phyloP scores from a whole-genome alignment of 2,113 vertebrate species.

The Cololabis saira region DNA sequence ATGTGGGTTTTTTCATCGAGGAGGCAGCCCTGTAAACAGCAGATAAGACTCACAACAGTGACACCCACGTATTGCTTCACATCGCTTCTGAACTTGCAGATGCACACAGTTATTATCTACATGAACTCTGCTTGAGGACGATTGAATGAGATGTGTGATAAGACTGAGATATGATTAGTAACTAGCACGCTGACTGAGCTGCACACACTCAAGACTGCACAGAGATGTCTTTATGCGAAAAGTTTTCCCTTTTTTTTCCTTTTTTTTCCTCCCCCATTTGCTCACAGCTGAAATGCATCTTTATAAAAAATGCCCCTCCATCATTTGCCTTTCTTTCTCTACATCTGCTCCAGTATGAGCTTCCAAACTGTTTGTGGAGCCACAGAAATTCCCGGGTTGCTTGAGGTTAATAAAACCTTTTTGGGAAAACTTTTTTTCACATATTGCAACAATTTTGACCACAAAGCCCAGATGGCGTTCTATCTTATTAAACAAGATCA shows the following conservation, averaged over 20 bases:
- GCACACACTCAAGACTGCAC: slow-evolving; percentile 3
- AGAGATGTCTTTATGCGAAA: too few species aligned
- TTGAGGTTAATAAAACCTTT: slow-evolving; percentile 64
- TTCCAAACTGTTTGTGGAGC: slow-evolving; percentile 51
- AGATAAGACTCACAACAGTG: slow-evolving; percentile 60
- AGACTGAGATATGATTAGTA: slow-evolving; percentile 51
- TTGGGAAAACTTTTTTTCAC: slow-evolving; percentile 52
- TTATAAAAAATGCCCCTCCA: slow-evolving; percentile 33
- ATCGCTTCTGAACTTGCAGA: slow-evolving; percentile 68
- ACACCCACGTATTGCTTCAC: slow-evolving; percentile 33
- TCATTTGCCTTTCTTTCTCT: slow-evolving; percentile 30
- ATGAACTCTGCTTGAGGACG: slow-evolving; percentile 64
- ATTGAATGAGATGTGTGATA: slow-evolving; percentile 37
- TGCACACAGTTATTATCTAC: slow-evolving; percentile 59
- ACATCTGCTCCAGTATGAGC: slow-evolving; percentile 40
- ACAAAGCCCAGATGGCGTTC: slow-evolving; percentile 65
- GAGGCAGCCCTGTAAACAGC: not conserved
- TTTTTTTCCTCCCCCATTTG: slow-evolving; percentile 26
- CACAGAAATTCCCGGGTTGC: slow-evolving; percentile 50
- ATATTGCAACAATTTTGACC: slow-evolving; percentile 74
- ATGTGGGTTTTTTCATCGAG: not conserved
- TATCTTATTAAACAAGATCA: slow-evolving; percentile 73
- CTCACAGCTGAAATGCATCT: slow-evolving; percentile 38
- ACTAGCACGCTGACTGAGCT: slow-evolving; percentile 46
- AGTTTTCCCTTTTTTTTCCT: slow-evolving; percentile 3